These are phyloP conservation scores for Crambe crambe DNA, from an alignment of 37 sponge, comb jelly and placozoan species.

Conservation along the genomic window DNA sequence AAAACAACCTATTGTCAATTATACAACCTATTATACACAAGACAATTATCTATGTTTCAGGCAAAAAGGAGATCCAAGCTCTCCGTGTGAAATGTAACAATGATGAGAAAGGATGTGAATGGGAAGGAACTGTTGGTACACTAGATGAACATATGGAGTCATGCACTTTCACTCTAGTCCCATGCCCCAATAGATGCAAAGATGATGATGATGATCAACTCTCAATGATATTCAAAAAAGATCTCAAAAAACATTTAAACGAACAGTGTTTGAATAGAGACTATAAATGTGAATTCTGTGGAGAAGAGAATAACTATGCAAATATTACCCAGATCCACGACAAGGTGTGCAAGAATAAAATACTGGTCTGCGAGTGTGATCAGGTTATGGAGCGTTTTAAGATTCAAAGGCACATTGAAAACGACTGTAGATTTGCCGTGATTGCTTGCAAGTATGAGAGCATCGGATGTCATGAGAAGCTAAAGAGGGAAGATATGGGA, in stretches of 20 bases:
- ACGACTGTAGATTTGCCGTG: neutral
- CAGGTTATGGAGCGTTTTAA: neutral
- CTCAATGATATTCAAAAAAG: neutral
- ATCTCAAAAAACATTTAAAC: neutral
- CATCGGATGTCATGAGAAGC: too few relatives aligned
- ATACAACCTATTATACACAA: too few relatives aligned
- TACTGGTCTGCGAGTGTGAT: conserved; percentile 1
- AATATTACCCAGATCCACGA: conserved; percentile 11
- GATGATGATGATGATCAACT: neutral
- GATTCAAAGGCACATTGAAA: neutral
- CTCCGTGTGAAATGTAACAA: too few relatives aligned
- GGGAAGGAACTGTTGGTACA: conserved; percentile 20
- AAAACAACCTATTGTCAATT: too few relatives aligned
- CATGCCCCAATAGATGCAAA: conserved; percentile 25
- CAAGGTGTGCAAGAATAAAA: conserved; percentile 2
- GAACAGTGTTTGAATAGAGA: conserved; percentile 9
- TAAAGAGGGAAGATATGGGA: too few relatives aligned
- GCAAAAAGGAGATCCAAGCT: too few relatives aligned
- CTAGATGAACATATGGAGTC: conserved; percentile 10
- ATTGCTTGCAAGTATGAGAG: conserved; percentile 19
- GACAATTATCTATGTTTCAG: too few relatives aligned
- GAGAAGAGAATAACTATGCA: neutral
- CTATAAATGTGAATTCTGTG: conserved; percentile 19
- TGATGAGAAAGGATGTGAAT: too few relatives aligned
- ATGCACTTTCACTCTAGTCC: conserved; percentile 10